Percentiles rank a stretch among this genome's conserved stretches.
These are phyloP conservation scores for Lonchura striata DNA, from an alignment of 2,113 vertebrate genomes.

Conservation along the genomic window DNA sequence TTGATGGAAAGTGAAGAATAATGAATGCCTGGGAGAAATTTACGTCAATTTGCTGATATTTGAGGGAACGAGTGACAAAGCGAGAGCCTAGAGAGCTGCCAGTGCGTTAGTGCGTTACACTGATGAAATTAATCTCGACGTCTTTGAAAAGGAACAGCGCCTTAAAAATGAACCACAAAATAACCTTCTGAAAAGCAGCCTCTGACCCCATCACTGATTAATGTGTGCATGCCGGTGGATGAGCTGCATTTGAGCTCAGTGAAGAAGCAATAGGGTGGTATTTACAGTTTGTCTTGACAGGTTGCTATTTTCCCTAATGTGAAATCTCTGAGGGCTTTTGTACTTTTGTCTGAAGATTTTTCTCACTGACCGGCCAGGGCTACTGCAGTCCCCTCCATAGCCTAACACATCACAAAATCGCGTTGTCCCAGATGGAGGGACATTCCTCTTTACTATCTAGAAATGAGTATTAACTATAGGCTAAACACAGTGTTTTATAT, in stretches of 20 bases:
- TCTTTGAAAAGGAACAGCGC: not conserved
- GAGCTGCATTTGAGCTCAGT: not conserved
- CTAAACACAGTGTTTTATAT: not conserved
- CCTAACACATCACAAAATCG: not conserved
- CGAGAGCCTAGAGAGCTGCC: not conserved
- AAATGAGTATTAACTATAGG: not conserved
- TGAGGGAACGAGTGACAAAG: not conserved
- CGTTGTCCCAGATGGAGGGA: not conserved
- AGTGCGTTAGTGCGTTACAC: fast-evolving
- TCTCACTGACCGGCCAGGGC: fast-evolving
- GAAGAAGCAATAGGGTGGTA: not conserved
- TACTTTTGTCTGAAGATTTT: not conserved
- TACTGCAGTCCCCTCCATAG: not conserved
- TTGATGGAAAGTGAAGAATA: not conserved
- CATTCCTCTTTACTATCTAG: not conserved
- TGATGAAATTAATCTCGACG: not conserved
- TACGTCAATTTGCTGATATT: not conserved
- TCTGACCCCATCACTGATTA: not conserved
- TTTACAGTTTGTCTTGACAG: not conserved
- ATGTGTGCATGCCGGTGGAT: not conserved
- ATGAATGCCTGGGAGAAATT: not conserved
- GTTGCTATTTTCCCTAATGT: not conserved
- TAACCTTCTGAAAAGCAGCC: not conserved
- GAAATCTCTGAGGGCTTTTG: not conserved
- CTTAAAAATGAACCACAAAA: not conserved